A percentile compares a stretch with the other conserved stretches of the same genome.
These are phyloP conservation scores for Nothocercus julius DNA, from an alignment of 2,113 vertebrate species.

Conservation along the genomic window DNA sequence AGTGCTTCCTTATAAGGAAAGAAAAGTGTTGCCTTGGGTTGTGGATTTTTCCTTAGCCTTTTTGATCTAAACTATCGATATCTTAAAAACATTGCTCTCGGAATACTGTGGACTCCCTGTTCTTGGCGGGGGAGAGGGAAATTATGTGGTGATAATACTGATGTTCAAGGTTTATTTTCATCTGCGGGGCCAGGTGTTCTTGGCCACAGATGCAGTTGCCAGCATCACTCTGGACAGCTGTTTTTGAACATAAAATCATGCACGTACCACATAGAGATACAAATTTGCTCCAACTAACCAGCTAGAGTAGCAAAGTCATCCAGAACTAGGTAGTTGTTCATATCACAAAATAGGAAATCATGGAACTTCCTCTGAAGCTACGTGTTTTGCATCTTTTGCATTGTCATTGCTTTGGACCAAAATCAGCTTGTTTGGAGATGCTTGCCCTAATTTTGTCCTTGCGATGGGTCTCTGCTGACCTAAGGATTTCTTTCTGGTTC, in stretches of 20 bases:
- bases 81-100: not conserved
- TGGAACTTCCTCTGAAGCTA: not conserved
- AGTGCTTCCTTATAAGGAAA: not conserved
- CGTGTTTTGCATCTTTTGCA: fast-evolving
- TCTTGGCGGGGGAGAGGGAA: not conserved
- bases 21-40: not conserved
- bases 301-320: not conserved
- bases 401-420: not conserved
- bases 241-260: not conserved
- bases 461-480: conserved; percentile 7
- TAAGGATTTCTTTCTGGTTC: not conserved
- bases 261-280: not conserved
- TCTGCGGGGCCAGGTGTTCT: not conserved
- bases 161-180: not conserved
- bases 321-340: not conserved
- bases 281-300: not conserved
- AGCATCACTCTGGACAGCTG: not conserved
- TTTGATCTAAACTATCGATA: not conserved
- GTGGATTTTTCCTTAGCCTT: not conserved
- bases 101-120: not conserved
- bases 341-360: not conserved
- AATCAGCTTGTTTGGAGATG: not conserved
- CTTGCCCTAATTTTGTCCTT: not conserved
- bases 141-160: not conserved
- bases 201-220: not conserved